Evolutionary conservation across 2,888 invertebrate species (phyloP).

Genomic region (Dorcus parallelipipedus): DNA sequence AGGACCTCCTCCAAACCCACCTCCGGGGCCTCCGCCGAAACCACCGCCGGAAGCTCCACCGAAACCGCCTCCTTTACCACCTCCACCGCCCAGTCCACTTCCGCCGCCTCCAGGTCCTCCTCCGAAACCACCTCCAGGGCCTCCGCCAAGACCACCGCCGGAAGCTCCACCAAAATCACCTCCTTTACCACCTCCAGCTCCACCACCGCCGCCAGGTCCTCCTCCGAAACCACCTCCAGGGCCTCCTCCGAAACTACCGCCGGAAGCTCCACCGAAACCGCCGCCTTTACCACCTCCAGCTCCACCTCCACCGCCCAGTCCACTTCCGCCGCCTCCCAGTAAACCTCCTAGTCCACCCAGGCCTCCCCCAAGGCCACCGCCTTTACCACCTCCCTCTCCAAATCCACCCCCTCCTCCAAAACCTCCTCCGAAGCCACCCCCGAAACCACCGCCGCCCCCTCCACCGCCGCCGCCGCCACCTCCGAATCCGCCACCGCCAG

Average conservation of each 20-base stretch:
- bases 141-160: slow-evolving; percentile 7
- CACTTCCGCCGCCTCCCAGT: slow-evolving; percentile 14
- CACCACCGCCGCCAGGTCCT: slow-evolving; percentile 9
- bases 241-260: slow-evolving; percentile 3
- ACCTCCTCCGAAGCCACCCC: slow-evolving; percentile 33
- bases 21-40: slow-evolving; percentile 6
- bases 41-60: slow-evolving; percentile 6
- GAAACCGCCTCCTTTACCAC: slow-evolving; percentile 5
- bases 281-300: slow-evolving; percentile 7
- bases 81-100: background rate
- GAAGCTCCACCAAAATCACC: slow-evolving; percentile 1
- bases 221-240: background rate
- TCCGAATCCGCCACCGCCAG: slow-evolving; percentile 15
- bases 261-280: slow-evolving; percentile 1
- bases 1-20: slow-evolving; percentile 8
- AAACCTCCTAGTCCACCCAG: slow-evolving; percentile 14
- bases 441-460: slow-evolving; percentile 21
- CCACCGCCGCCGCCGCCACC: slow-evolving; percentile 21
- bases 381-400: slow-evolving; percentile 15
- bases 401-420: slow-evolving; percentile 22
- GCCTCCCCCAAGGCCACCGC: slow-evolving; percentile 12
- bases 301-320: slow-evolving; percentile 4
- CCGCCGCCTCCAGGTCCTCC: slow-evolving; percentile 4
- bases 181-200: slow-evolving; percentile 6
- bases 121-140: background rate